These are phyloP conservation scores for Hydropotes inermis DNA, from an alignment of 2,113 vertebrate species.

Conservation along the genomic window DNA sequence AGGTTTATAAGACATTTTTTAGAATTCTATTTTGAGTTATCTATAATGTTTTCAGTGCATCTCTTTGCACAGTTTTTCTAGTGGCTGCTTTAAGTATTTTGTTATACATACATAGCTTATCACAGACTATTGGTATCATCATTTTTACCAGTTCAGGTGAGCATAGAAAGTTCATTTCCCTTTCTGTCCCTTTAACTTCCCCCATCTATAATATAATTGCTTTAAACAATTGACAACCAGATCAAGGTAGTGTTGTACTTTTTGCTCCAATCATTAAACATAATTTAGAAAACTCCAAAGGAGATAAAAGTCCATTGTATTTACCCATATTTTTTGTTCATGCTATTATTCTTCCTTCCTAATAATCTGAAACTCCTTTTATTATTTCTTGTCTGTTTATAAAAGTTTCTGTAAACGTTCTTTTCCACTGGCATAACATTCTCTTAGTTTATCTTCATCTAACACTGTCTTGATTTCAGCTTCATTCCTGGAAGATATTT, in stretches of 20 bases:
- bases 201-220: not conserved
- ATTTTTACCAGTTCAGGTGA: not conserved
- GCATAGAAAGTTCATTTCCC: not conserved
- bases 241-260: not conserved
- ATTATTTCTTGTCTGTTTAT: constrained; percentile 2
- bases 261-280: not conserved
- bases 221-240: not conserved
- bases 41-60: not conserved
- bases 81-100: not conserved
- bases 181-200: not conserved
- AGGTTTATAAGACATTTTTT: not conserved
- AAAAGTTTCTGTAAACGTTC: not conserved
- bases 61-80: not conserved
- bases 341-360: not conserved
- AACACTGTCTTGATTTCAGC: not conserved
- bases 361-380: not conserved
- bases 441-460: not conserved
- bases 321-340: not conserved
- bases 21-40: not conserved
- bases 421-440: not conserved
- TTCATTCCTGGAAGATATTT: not conserved
- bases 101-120: not conserved
- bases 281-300: constrained; percentile 8
- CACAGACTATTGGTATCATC: not conserved
- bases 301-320: not conserved